Evolutionary conservation across 2,113 vertebrate genomes (phyloP), one percentile per base, ranked within the genome.

Genomic region (Ceyx melanurus): DNA sequence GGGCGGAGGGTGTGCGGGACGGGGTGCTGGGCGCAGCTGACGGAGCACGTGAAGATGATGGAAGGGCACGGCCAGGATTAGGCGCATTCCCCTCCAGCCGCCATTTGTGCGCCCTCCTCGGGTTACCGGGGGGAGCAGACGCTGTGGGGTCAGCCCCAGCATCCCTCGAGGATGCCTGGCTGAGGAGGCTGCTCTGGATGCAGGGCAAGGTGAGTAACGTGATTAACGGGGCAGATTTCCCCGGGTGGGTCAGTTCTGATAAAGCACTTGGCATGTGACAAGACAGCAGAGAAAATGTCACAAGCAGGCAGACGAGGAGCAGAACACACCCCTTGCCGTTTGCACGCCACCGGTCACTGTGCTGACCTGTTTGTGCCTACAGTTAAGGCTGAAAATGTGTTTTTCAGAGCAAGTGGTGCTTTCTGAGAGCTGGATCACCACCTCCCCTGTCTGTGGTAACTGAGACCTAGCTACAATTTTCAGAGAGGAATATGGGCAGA

Each of bases 11-110:
- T 13, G 64, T 43, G 67, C 3, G 1, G 75, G 64, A 86, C 86
- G 5, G 9, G 37, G 64, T 2, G 57, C 40, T 66, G 57, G 54
- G 20, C 0, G 2, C 78, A 92, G 95, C 91, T 93, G 89, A 87
- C 43, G 1, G 91, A 91, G 82, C 89, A 80, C 45, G 15, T 89
- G 95, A 67, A 94, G 91, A 87, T 73, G 89, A 64, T 87, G 91
- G 92, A 89, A 93, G 89, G 95, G 89, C 89, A 94, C 2, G 28
- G 31, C 62, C 89, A 54, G 90, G 70, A 92, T 95, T 95, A 93
- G 70, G 86, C 33, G 1, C 90, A 73, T 87, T 89, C 84, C 84
- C 65, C 72, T 87, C 56, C 56, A 5, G 45, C 58, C 26, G 33
- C 19, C 37, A 1, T 81, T 82, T 66, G 2, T 25, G 54, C 78